phyloP scores from a whole-genome alignment of 1,140 invertebrate species.

The Arctopsyche grandis region DNA sequence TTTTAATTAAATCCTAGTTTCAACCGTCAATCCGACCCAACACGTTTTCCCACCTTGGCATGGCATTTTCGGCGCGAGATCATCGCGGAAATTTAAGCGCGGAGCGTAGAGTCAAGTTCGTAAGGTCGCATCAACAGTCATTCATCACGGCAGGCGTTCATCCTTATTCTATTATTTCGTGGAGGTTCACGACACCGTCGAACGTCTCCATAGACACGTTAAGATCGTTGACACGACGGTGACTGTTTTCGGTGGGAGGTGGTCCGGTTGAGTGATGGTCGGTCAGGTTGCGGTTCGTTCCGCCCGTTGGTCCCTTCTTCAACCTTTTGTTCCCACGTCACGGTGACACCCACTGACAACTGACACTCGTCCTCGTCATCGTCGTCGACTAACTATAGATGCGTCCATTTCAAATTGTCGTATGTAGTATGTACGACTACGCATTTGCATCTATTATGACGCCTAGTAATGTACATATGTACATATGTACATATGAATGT shows the following conservation, averaged over 20 bases:
- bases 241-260: background rate
- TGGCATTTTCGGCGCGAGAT: too few relatives aligned
- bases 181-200: background rate
- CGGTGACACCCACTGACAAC: slow-evolving; percentile 23
- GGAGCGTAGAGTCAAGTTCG: too few relatives aligned
- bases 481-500: too few relatives aligned
- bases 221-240: slow-evolving; percentile 6
- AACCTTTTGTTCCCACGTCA: slow-evolving; percentile 36
- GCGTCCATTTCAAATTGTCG: background rate
- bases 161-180: slow-evolving; percentile 15
- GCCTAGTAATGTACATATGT: too few relatives aligned
- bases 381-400: background rate
- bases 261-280: slow-evolving; percentile 24
- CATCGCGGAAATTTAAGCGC: too few relatives aligned
- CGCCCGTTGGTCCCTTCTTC: slow-evolving; percentile 14
- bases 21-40: too few relatives aligned
- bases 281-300: slow-evolving; percentile 28
- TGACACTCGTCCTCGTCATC: background rate
- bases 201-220: background rate
- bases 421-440: too few relatives aligned
- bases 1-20: too few relatives aligned
- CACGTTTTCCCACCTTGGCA: too few relatives aligned
- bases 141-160: background rate
- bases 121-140: too few relatives aligned
- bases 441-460: too few relatives aligned